Evolutionary conservation across 2,888 invertebrate species (phyloP), one percentile per base, ranked within the genome.

Genomic region (Pristionchus maxplancki): DNA sequence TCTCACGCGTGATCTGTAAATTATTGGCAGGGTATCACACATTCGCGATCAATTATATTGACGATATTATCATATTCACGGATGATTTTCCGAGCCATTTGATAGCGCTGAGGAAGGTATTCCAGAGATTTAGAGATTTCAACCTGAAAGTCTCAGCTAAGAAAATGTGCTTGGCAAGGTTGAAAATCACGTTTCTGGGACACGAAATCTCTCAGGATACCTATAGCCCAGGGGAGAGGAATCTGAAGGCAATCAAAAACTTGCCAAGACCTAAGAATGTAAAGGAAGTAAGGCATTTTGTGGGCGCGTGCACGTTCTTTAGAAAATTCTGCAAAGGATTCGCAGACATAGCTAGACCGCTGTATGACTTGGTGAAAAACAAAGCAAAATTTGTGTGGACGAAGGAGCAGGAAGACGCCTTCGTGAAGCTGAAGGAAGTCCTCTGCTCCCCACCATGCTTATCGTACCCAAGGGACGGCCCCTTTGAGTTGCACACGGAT

Each of bases 341-440:
- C 20, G 40, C 78, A 13, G 40, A 44, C 4, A 44, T 44, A 44
- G 78, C 78, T 2, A 78, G 78, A 15, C 78, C 40, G n/a, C 78
- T 78, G 3, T 78, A 78, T 78, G 78, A 78, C 44, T 20, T 78
- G 15, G 28, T 48, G 2, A 78, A 78, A n/a, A 24, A 78, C 13
- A 78, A 44, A 48, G 78, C 48, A 15, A 78, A 78, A n/a, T 78
- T 78, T 44, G 40, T 44, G 13, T 78, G 78, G 78, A 17, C 44
- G 44, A 17, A 20, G 8, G 40, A 40, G 44, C 78, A 78, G 44
- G 78, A 78, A 15, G 24, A 78, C 1, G 74, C 74, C 3, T 74
- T 74, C 37, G 24, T 20, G 2, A 74, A 74, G 17, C 37, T 74
- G 20, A 74, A 74, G 40, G 74, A 11, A 20, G 37, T 40, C 1